Percentiles rank a stretch among this genome's conserved stretches.
phyloP scores from a whole-genome alignment of 64 coral and sea anemone genomes.

The Platygyra sinensis region DNA sequence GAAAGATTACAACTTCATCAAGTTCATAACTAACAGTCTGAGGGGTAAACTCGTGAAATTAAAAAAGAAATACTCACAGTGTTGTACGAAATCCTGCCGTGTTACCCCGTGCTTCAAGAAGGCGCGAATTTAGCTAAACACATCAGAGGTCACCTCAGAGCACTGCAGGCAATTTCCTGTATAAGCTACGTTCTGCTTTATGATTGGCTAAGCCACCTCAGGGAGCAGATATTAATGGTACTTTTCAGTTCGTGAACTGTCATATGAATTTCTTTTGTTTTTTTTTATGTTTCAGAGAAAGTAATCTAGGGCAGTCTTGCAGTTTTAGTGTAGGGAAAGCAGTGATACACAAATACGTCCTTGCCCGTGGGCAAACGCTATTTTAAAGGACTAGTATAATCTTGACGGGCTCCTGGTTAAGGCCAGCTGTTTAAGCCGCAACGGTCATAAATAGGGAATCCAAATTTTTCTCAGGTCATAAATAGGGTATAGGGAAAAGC shows the following conservation, averaged over 20 bases:
- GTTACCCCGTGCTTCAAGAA: slow-evolving; percentile 23
- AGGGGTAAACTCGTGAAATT: slow-evolving; percentile 8
- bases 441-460: too few relatives aligned
- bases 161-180: slow-evolving; percentile 51
- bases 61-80: slow-evolving; percentile 21
- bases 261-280: slow-evolving; percentile 5
- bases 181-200: slow-evolving; percentile 44
- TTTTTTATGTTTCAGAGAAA: slow-evolving; percentile 28
- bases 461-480: too few relatives aligned
- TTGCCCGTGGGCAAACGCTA: neutral
- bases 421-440: too few relatives aligned
- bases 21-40: slow-evolving; percentile 37
- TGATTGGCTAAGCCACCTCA: slow-evolving; percentile 68
- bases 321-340: neutral
- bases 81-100: slow-evolving; percentile 37
- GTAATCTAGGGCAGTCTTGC: slow-evolving; percentile 3
- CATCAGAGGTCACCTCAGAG: slow-evolving; percentile 32
- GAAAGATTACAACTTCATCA: slow-evolving; percentile 40
- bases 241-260: neutral
- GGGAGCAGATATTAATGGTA: neutral
- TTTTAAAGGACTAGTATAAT: too few relatives aligned
- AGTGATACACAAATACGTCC: neutral
- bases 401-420: too few relatives aligned
- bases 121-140: slow-evolving; percentile 16
- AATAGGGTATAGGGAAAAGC: too few relatives aligned